Base-by-base conservation (phyloP, 1,140 invertebrate genomes). In the Drosophila sp. region DNA sequence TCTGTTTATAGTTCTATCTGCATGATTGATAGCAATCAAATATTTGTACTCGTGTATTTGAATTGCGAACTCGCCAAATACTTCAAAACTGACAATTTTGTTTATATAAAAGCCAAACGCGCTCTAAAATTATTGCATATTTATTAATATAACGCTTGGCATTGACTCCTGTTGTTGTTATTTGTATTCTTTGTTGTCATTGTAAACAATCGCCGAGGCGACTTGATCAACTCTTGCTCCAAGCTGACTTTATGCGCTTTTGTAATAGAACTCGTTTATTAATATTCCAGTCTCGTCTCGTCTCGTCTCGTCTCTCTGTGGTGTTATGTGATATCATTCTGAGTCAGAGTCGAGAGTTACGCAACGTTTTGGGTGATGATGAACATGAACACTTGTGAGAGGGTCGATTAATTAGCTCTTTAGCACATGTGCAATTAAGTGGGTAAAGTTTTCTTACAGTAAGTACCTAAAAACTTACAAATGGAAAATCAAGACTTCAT, bases 181-280 rank as follows among this genome's bases (percentile, higher is more conserved):
- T 51, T 50, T 16, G 4, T 25, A n/a, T 46, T 46, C 7, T 61
- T 40, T 74, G 51, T 40, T 43, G 48, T 46, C 53, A 61, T 53
- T 58, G 54, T 73, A 75, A 64, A 75, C 59, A 75, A 65, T 32
- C 41, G 21, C 34, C 9, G 7, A 16, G 43, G 53, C 43, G 54
- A 21, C 34, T 64, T 11, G 29, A 25, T 29, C 41, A n/a, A 21
- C 41, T 21, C 13, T 14, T 4, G 11, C 48, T 13, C 27, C 8
- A 43, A 56, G 27, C 21, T 45, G 43, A 34, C 43, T 50, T 51
- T 36, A 48, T 56, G 21, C 45, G 29, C 51, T 43, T 66, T 62
- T 70, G 66, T 71, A 75, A 75, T 72, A 65, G 67, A 75, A 72
- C 72, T 64, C 67, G 72, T 75, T 75, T 75, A 64, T 65, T 75